Conservation (phyloP, 2,888 invertebrate species). For the Erynnis tages region DNA sequence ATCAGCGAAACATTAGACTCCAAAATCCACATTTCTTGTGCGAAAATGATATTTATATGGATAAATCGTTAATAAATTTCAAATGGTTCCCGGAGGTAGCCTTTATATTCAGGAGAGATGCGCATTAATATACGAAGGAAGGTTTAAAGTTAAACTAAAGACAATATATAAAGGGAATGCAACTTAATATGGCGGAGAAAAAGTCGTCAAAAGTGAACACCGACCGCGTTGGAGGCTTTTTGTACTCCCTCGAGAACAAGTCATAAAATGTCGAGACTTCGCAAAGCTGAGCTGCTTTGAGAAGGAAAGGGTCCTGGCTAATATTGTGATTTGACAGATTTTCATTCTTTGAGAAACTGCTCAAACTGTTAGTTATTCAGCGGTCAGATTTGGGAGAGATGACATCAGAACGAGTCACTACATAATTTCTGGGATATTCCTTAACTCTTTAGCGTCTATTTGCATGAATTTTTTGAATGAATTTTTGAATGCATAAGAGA, state of each 20-base stretch:
- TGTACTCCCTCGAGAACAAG: slow-evolving; percentile 43
- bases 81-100: slow-evolving; percentile 19
- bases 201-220: slow-evolving; percentile 45
- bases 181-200: slow-evolving; percentile 40
- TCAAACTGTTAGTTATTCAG: too few species aligned
- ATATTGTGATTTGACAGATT: too few species aligned
- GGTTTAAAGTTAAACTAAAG: slow-evolving; percentile 13
- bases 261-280: slow-evolving; percentile 46
- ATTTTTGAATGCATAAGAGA: too few species aligned
- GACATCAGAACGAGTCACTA: too few species aligned
- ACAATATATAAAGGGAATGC: slow-evolving; percentile 34
- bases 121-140: slow-evolving; percentile 18
- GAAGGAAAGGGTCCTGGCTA: slow-evolving; percentile 4
- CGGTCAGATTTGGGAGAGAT: too few species aligned
- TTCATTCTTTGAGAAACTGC: too few species aligned
- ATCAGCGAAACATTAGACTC: slow-evolving; percentile 13
- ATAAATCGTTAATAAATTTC: slow-evolving; percentile 15
- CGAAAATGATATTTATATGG: slow-evolving; percentile 25
- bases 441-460: too few species aligned
- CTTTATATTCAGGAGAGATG: slow-evolving; percentile 23
- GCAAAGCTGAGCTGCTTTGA: background rate
- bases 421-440: too few species aligned
- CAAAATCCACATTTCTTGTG: slow-evolving; percentile 15
- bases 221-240: slow-evolving; percentile 37
- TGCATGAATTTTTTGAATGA: too few species aligned